A percentile compares a stretch with the other conserved stretches of the same genome.
Evolutionary conservation across 1,140 invertebrate species (phyloP).

Genomic region (Papilio dardanus): DNA sequence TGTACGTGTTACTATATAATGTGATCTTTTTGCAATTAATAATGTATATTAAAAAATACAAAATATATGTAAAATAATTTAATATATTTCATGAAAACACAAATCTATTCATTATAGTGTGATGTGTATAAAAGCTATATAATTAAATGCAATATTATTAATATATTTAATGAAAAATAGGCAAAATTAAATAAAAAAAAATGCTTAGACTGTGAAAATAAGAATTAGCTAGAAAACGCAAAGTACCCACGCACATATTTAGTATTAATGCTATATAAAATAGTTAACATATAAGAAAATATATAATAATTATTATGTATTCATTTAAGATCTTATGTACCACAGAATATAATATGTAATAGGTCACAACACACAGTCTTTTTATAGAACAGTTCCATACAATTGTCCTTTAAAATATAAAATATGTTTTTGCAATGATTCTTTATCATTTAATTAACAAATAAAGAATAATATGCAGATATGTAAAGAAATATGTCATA

Average conservation of each 20-base stretch:
- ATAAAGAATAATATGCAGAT: background rate
- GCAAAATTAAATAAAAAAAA: conserved; percentile 46
- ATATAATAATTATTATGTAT: conserved; percentile 4
- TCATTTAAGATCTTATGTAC: background rate
- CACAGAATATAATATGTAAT: background rate
- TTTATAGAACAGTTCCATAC: background rate
- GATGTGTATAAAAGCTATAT: conserved; percentile 39
- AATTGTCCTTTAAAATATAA: background rate
- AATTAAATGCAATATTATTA: conserved; percentile 41
- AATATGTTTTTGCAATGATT: background rate
- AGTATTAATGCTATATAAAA: conserved; percentile 36
- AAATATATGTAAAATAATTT: conserved; percentile 30
- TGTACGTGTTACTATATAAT: conserved; percentile 31
- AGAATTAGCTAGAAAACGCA: conserved; percentile 61
- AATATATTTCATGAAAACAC: conserved; percentile 22
- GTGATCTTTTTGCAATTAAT: conserved; percentile 33
- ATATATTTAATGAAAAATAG: conserved; percentile 43
- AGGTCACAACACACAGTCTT: background rate
- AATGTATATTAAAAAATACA: conserved; percentile 11
- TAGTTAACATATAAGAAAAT: conserved; percentile 18
- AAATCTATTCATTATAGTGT: conserved; percentile 33
- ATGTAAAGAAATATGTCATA: background rate
- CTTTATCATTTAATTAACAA: background rate
- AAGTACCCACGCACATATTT: conserved; percentile 68
- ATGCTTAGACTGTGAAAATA: conserved; percentile 65